Percentiles rank a stretch among this genome's conserved stretches.
Conservation (phyloP, 2,113 vertebrate genomes). For the Phalacrocorax pelagicus region DNA sequence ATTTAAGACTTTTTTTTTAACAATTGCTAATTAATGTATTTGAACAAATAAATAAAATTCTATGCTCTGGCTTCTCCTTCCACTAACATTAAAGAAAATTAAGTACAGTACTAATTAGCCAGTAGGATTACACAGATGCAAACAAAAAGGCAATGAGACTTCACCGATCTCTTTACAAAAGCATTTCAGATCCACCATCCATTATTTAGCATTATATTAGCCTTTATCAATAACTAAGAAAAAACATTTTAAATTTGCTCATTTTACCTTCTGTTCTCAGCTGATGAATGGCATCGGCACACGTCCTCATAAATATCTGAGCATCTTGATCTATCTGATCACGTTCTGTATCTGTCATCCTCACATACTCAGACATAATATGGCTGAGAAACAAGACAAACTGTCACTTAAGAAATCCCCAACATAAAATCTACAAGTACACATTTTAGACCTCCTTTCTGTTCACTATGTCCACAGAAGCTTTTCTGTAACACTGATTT, state of each 20-base stretch:
- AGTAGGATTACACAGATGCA: background rate
- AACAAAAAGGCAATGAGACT: background rate
- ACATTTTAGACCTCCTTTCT: background rate
- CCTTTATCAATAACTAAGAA: background rate
- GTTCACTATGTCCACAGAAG: background rate
- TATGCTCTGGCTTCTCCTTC: background rate
- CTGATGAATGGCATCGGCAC: conserved; percentile 92
- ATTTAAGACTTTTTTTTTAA: background rate
- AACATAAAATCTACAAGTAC: background rate
- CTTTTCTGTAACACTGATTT: background rate
- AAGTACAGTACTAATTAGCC: background rate
- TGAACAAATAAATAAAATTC: background rate
- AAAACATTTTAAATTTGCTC: background rate
- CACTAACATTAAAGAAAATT: background rate
- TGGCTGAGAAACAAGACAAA: conserved; percentile 75
- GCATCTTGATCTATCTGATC: conserved; percentile 98
- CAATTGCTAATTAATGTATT: background rate
- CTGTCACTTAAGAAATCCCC: background rate
- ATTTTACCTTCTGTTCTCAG: conserved; percentile 85
- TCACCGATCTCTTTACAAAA: background rate
- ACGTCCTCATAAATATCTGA: conserved; percentile 94
- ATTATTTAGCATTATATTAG: background rate
- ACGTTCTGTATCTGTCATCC: conserved; percentile 92
- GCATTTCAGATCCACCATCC: background rate
- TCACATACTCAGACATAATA: conserved; percentile 84